A percentile compares a stretch with the other conserved stretches of the same genome.
Evolutionary conservation across 2,113 vertebrate genomes (phyloP).

Genomic region (Ctenodactylus gundi): DNA sequence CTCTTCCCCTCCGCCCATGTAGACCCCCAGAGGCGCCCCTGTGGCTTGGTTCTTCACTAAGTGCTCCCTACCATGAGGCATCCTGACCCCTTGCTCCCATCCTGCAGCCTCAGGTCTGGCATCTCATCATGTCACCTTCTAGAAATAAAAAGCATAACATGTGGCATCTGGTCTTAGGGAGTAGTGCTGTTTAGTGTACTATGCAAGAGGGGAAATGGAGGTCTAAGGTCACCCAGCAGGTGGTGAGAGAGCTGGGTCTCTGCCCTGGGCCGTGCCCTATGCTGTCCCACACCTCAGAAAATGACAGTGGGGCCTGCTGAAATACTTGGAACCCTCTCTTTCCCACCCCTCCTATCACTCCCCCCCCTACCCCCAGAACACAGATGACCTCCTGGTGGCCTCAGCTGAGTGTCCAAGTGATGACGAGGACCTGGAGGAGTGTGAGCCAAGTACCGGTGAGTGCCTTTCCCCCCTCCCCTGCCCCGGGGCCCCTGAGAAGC

Average conservation of each 20-base stretch:
- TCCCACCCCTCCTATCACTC: not conserved
- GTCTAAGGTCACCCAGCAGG: not conserved
- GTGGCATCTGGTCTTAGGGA: not conserved
- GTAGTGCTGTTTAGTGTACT: not conserved
- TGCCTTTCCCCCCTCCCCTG: constrained; percentile 82
- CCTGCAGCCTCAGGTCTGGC: not conserved
- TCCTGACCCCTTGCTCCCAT: not conserved
- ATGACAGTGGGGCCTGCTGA: not conserved
- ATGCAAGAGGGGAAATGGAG: not conserved
- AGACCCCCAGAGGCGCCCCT: not conserved
- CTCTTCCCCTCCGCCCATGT: not conserved
- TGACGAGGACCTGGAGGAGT: constrained; percentile 97
- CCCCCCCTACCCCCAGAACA: constrained; percentile 87
- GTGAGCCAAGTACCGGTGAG: constrained; percentile 97
- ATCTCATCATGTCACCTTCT: not conserved
- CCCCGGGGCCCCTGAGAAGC: constrained; percentile 61
- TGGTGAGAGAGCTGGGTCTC: not conserved
- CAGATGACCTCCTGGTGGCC: constrained; percentile 95
- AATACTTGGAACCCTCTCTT: not conserved
- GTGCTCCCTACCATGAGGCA: not conserved
- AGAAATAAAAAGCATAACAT: not conserved
- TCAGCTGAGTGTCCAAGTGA: constrained; percentile 96
- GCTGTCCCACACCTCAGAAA: not conserved
- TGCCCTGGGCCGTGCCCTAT: not conserved
- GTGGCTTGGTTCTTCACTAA: not conserved